These are phyloP conservation scores for Chesias legatella DNA, from an alignment of 2,888 invertebrate species.

Conservation along the genomic window DNA sequence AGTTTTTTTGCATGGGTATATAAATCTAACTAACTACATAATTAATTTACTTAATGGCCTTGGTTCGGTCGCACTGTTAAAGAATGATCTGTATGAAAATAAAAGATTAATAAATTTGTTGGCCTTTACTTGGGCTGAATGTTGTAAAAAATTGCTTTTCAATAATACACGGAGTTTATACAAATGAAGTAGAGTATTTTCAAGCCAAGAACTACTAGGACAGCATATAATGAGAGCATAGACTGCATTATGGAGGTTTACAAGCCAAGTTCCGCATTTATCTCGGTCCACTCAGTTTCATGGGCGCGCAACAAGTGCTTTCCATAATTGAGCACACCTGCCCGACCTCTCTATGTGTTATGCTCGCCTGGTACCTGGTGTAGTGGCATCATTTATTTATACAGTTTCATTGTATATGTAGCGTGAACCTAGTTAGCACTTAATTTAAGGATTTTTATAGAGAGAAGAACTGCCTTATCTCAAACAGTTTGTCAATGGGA, in stretches of 20 bases:
- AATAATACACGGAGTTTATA: no score
- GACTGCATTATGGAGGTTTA: slow-evolving; percentile 56
- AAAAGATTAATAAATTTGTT: no score
- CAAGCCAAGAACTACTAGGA: slow-evolving; percentile 37
- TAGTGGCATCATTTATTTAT: slow-evolving; percentile 30
- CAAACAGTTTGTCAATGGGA: no score
- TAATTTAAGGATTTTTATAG: background rate
- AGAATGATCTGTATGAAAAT: no score
- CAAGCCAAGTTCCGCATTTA: slow-evolving; percentile 57
- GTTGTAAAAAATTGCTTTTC: no score
- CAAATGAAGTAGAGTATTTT: slow-evolving; percentile 36
- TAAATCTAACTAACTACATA: no score
- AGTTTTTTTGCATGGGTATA: no score
- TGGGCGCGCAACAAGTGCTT: slow-evolving; percentile 57
- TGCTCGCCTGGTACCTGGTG: slow-evolving; percentile 35
- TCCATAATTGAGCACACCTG: slow-evolving; percentile 59
- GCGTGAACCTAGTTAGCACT: slow-evolving; percentile 8
- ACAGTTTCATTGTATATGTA: slow-evolving; percentile 19
- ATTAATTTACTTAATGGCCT: no score
- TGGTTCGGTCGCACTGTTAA: no score
- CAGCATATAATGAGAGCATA: slow-evolving; percentile 43
- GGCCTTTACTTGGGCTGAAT: no score
- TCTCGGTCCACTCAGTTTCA: slow-evolving; percentile 51
- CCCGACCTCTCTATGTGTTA: slow-evolving; percentile 36
- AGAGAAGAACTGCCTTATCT: no score